Conservation (phyloP, 2,113 vertebrate species). For the Scytalopus superciliaris region DNA sequence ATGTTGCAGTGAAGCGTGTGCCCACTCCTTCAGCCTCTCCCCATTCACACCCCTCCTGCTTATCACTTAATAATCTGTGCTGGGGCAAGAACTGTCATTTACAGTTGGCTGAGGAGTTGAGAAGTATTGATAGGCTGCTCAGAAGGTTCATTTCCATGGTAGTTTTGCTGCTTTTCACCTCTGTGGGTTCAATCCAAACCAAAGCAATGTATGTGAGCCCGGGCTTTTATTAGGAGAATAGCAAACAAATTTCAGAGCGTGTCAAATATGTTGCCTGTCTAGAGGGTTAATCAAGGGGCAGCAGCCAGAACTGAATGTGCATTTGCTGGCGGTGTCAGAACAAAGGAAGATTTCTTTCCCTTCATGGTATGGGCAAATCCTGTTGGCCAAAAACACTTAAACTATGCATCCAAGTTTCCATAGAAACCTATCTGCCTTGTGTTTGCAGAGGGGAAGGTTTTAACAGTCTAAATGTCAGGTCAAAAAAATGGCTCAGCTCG, state of each 20-base stretch:
- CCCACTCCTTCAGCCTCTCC: not conserved
- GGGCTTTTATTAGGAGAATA: not conserved
- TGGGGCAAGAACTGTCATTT: not conserved
- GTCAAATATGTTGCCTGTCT: not conserved
- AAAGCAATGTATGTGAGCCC: not conserved
- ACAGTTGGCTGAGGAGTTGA: not conserved
- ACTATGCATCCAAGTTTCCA: slow-evolving; percentile 33
- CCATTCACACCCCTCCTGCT: not conserved
- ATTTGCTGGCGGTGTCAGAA: not conserved
- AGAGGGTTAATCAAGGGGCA: slow-evolving; percentile 1
- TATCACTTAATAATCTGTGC: not conserved
- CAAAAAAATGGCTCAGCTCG: not conserved
- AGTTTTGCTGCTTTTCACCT: not conserved
- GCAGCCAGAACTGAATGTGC: not conserved
- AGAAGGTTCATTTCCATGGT: not conserved
- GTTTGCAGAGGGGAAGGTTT: not conserved
- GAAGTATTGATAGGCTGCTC: not conserved
- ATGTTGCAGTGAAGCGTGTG: not conserved
- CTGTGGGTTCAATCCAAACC: not conserved
- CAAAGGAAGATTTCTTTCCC: slow-evolving; percentile 44
- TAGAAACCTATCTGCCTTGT: slow-evolving; percentile 16
- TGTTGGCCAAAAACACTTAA: not conserved
- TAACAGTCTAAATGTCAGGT: slow-evolving; percentile 25
- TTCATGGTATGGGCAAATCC: slow-evolving; percentile 28
- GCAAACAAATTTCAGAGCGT: not conserved